phyloP scores from a whole-genome alignment of 2,113 vertebrate species.

The Myodes glareolus region DNA sequence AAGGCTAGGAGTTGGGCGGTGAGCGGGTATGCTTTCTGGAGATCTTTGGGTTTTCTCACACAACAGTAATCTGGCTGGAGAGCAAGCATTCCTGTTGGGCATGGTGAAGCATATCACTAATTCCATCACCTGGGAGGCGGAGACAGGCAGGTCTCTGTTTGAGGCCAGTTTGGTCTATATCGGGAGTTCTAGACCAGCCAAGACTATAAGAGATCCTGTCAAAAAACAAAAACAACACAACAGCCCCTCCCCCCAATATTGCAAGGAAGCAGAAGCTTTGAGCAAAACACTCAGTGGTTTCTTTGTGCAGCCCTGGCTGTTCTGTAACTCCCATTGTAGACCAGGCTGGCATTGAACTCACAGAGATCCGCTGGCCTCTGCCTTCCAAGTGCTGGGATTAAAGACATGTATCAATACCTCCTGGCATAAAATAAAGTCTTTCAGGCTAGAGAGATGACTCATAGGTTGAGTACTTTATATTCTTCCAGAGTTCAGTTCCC shows the following conservation, averaged over 20 bases:
- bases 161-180: neutral
- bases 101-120: neutral
- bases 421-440: neutral
- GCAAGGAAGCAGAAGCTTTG: neutral
- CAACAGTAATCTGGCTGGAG: neutral
- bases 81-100: neutral
- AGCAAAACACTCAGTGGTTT: neutral
- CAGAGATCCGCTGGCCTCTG: neutral
- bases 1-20: neutral
- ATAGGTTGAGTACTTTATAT: neutral
- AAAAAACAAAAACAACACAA: neutral
- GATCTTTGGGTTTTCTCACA: conserved; percentile 5
- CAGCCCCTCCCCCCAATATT: neutral
- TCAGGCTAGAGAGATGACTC: neutral
- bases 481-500: neutral
- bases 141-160: neutral
- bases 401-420: neutral
- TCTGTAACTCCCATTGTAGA: neutral
- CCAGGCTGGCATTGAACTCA: neutral
- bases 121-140: neutral
- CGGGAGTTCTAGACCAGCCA: neutral
- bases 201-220: neutral
- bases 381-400: neutral
- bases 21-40: neutral
- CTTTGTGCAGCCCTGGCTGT: neutral